phyloP scores from a whole-genome alignment of 1,140 invertebrate species.

The Dufourea novaeangliae region DNA sequence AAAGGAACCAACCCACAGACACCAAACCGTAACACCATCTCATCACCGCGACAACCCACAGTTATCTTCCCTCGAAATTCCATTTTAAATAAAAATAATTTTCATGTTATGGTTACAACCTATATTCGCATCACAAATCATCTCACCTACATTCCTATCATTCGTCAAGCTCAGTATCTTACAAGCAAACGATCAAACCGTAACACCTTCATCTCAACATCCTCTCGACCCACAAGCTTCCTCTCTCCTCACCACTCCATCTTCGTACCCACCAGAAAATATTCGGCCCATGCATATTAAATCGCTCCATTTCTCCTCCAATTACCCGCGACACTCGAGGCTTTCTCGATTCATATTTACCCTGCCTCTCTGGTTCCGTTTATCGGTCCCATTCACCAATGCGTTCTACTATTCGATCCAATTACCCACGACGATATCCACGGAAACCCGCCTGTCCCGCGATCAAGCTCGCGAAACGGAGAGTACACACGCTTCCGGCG shows the following conservation, averaged over 20 bases:
- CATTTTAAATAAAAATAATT: no score
- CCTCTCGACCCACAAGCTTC: not conserved
- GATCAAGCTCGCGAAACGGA: slow-evolving; percentile 6
- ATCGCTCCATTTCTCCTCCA: not conserved
- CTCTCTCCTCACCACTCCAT: not conserved
- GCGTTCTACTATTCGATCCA: not conserved
- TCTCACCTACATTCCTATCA: no score
- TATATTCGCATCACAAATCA: no score
- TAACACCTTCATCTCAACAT: no score
- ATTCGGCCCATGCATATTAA: not conserved
- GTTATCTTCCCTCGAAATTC: no score
- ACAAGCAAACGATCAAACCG: no score
- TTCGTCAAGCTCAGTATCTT: no score
- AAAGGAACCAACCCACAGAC: no score
- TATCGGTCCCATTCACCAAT: not conserved
- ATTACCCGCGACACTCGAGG: not conserved
- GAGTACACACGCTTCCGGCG: slow-evolving; percentile 20
- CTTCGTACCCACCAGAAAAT: not conserved
- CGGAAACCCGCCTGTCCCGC: slow-evolving; percentile 14
- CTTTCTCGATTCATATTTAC: not conserved
- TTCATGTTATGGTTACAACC: no score
- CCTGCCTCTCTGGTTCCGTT: not conserved
- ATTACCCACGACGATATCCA: slow-evolving; percentile 15
- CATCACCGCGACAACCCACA: no score
- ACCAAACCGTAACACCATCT: no score